Percentiles rank a stretch among this genome's conserved stretches.
Conservation (phyloP, 23 tunicate genomes). For the Corella eumyota region DNA sequence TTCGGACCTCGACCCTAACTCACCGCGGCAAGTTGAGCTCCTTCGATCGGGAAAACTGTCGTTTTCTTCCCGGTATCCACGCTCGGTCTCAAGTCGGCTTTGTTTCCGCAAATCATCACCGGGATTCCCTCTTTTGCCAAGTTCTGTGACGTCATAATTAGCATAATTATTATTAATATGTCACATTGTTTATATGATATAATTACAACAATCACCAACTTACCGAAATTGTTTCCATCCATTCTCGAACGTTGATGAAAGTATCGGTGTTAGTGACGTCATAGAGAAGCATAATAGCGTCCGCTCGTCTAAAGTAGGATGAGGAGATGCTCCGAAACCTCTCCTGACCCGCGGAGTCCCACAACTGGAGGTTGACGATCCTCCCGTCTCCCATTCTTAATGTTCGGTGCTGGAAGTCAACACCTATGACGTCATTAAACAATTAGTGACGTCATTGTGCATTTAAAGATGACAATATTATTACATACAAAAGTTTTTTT, state of each 20-base stretch:
- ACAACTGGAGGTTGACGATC: slow-evolving; percentile 50
- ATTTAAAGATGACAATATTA: not conserved
- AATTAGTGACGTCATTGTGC: not conserved
- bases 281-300: slow-evolving; percentile 66
- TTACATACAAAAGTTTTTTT: no score
- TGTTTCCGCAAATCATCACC: slow-evolving; percentile 76
- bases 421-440: slow-evolving; percentile 38
- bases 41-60: slow-evolving; percentile 42
- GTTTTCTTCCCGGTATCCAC: not conserved
- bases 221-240: slow-evolving; percentile 87
- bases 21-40: slow-evolving; percentile 89
- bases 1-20: no score
- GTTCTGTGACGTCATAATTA: slow-evolving; percentile 15
- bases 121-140: slow-evolving; percentile 44
- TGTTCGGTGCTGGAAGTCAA: slow-evolving; percentile 61
- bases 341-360: slow-evolving; percentile 96
- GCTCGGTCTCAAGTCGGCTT: slow-evolving; percentile 42
- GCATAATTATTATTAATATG: no score
- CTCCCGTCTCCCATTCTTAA: slow-evolving; percentile 26
- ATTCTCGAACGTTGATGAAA: slow-evolving; percentile 75
- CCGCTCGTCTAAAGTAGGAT: slow-evolving; percentile 74
- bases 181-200: no score
- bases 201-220: slow-evolving; percentile 1
- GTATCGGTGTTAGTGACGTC: slow-evolving; percentile 68
- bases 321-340: slow-evolving; percentile 67